These are phyloP conservation scores for Aphis gossypii DNA, from an alignment of 1,140 invertebrate genomes.

Conservation along the genomic window DNA sequence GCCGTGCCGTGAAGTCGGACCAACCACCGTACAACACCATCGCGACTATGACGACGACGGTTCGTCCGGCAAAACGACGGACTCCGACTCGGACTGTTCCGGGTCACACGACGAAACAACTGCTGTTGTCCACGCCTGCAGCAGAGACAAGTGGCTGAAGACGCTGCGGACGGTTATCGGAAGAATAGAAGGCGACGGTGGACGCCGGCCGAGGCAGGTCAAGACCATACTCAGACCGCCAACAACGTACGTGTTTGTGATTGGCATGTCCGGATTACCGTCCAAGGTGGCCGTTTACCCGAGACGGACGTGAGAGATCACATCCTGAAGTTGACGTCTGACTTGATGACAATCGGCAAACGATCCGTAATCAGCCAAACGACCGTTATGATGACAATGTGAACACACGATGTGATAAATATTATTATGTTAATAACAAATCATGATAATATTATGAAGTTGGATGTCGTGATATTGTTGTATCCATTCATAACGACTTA, in stretches of 20 bases:
- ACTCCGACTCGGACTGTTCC: background rate
- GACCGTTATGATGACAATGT: background rate
- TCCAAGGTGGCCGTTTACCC: conserved; percentile 71
- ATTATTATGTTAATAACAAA: no score
- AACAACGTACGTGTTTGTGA: conserved; percentile 79
- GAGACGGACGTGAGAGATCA: conserved; percentile 63
- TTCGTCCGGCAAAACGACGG: background rate
- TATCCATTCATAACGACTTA: background rate
- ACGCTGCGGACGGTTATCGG: conserved; percentile 33
- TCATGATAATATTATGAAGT: background rate
- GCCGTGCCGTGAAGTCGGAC: background rate
- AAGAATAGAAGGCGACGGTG: background rate
- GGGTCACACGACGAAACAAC: background rate
- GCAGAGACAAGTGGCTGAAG: conserved; percentile 29
- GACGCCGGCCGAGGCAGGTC: conserved; percentile 62
- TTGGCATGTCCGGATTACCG: conserved; percentile 78
- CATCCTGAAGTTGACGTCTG: background rate
- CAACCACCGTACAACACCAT: background rate
- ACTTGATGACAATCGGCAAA: no score
- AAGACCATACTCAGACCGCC: conserved; percentile 77
- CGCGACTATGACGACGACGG: background rate
- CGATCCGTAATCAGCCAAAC: no score
- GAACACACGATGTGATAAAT: no score
- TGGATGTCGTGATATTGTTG: background rate
- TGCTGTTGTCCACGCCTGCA: no score